Conservation (phyloP, 2,113 vertebrate genomes). For the Zeus faber region DNA sequence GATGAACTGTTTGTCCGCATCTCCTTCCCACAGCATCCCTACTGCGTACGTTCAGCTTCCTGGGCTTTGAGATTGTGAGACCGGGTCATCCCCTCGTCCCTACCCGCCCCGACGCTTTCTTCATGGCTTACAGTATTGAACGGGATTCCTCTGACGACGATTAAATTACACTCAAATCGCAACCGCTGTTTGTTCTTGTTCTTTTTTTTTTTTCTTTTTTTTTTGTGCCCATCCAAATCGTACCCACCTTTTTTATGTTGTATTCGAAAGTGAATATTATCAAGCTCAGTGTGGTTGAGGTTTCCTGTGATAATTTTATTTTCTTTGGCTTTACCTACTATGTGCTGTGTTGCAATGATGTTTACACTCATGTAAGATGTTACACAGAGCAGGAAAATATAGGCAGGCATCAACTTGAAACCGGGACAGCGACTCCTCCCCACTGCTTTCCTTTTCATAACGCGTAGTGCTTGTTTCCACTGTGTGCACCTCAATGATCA, state of each 20-base stretch:
- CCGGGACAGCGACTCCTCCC: slow-evolving; percentile 40
- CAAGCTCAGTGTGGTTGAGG: slow-evolving; percentile 39
- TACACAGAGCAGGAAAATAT: slow-evolving; percentile 59
- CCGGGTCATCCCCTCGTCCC: slow-evolving; percentile 98
- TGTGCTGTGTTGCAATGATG: slow-evolving; percentile 56
- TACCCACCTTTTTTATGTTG: slow-evolving; percentile 18
- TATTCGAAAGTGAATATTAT: slow-evolving; percentile 43
- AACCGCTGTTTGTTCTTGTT: slow-evolving; percentile 20
- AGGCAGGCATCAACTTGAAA: slow-evolving; percentile 40
- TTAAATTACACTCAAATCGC: slow-evolving; percentile 62
- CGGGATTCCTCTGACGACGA: slow-evolving; percentile 91
- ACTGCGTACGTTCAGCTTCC: slow-evolving; percentile 96
- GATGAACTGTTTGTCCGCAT: too few species aligned
- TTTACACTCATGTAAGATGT: slow-evolving; percentile 68
- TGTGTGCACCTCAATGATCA: slow-evolving; percentile 31
- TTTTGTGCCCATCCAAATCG: slow-evolving; percentile 28
- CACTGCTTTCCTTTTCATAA: slow-evolving; percentile 41
- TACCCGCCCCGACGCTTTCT: slow-evolving; percentile 96
- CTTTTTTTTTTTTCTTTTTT: slow-evolving; percentile 15
- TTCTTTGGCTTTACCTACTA: slow-evolving; percentile 35
- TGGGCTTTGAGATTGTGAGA: slow-evolving; percentile 99
- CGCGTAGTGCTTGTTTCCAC: slow-evolving; percentile 46
- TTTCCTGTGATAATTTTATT: slow-evolving; percentile 41
- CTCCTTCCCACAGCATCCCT: slow-evolving; percentile 81
- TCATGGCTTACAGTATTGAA: slow-evolving; percentile 98